These are phyloP conservation scores for Phrynocephalus vlangalii DNA, from an alignment of 2,797 vertebrate species.

Conservation along the genomic window DNA sequence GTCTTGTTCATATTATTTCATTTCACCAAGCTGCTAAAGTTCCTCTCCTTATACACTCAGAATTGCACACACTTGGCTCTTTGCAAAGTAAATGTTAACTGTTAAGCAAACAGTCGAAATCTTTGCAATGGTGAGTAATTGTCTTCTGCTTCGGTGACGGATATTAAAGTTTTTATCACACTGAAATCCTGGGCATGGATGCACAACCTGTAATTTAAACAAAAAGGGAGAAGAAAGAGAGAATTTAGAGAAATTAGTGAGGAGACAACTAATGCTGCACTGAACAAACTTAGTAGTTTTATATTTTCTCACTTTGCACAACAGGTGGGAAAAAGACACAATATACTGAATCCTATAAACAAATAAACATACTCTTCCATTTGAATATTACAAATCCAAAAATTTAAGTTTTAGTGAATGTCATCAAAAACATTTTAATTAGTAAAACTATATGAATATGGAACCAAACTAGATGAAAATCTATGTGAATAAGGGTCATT, in stretches of 20 bases:
- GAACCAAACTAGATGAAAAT: background rate
- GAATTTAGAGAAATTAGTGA: conserved; percentile 52
- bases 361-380: background rate
- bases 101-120: conserved; percentile 27
- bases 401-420: background rate
- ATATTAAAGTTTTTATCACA: conserved; percentile 57
- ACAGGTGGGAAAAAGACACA: background rate
- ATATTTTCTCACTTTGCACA: background rate
- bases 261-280: background rate
- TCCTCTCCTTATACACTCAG: background rate
- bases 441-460: conserved; percentile 1
- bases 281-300: conserved; percentile 29
- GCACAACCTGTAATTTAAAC: conserved; percentile 33
- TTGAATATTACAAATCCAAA: background rate
- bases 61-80: background rate
- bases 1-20: background rate
- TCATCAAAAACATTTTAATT: background rate
- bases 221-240: conserved; percentile 24
- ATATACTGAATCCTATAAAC: background rate
- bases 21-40: conserved; percentile 1
- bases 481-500: too few relatives aligned
- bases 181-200: conserved; percentile 23
- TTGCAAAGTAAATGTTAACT: conserved; percentile 27
- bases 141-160: conserved; percentile 57
- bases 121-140: conserved; percentile 41